A percentile compares a stretch with the other conserved stretches of the same genome.
Conservation (phyloP, 1,140 invertebrate species). For the Apis cerana region DNA sequence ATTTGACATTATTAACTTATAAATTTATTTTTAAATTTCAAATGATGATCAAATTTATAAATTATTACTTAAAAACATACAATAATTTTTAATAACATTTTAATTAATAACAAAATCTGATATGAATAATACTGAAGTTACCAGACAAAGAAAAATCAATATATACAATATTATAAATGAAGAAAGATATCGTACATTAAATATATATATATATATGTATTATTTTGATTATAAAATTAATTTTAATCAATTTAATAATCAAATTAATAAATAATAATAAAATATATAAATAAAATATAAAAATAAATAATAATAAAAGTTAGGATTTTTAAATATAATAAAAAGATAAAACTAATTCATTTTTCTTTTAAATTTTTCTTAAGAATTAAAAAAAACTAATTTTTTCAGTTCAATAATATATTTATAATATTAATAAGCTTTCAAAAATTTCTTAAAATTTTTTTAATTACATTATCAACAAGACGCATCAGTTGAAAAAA, state of each 20-base stretch:
- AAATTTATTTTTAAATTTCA: neutral
- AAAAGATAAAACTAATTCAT: neutral
- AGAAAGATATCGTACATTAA: neutral
- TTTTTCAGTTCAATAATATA: neutral
- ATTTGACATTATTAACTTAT: conserved; percentile 44
- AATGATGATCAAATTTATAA: conserved; percentile 40
- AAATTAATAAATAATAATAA: neutral
- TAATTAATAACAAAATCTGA: neutral
- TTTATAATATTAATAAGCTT: conserved; percentile 44
- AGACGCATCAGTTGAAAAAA: neutral
- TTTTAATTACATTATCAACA: conserved; percentile 4
- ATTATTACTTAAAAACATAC: conserved; percentile 24
- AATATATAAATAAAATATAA: no score
- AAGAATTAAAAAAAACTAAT: neutral
- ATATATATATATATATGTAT: neutral
- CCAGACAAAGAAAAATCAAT: conserved; percentile 13
- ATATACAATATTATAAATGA: neutral
- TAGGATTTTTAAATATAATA: neutral
- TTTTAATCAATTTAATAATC: neutral
- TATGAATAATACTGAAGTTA: conserved; percentile 39
- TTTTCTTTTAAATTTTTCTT: neutral
- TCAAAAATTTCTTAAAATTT: neutral
- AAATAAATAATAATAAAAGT: neutral
- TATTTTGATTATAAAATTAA: neutral
- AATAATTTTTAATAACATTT: neutral